Evolutionary conservation across 2,797 vertebrate genomes (phyloP).

Genomic region (Anniella stebbinsi): DNA sequence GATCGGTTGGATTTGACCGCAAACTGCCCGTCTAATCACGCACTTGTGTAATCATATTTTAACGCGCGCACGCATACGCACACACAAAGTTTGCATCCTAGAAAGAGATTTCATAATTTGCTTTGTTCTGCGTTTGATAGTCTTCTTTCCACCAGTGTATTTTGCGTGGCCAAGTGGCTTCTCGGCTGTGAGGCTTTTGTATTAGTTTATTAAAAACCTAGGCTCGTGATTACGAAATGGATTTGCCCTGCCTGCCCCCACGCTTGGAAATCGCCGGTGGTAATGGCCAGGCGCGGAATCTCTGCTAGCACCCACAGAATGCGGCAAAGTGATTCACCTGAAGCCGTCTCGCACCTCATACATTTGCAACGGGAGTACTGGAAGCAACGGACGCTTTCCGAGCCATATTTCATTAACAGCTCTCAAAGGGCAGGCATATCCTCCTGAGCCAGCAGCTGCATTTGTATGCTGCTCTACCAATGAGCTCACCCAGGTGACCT

Average conservation of each 20-base stretch:
- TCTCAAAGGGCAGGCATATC: neutral
- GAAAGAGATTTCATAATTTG: conserved; percentile 3
- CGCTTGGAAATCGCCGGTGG: conserved; percentile 17
- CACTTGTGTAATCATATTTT: neutral
- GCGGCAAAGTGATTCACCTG: conserved; percentile 8
- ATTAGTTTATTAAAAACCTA: neutral
- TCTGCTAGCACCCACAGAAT: neutral
- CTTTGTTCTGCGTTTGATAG: neutral
- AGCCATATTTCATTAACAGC: neutral
- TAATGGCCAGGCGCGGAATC: conserved; percentile 5
- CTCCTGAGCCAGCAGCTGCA: neutral
- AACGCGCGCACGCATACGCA: no score
- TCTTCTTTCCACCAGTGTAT: neutral
- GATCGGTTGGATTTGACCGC: neutral
- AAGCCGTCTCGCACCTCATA: neutral
- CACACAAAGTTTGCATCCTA: neutral
- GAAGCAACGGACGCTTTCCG: neutral
- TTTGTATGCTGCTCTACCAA: neutral
- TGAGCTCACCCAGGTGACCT: conserved; percentile 3
- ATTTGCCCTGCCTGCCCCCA: neutral
- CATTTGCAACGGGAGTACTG: neutral
- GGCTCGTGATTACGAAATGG: neutral
- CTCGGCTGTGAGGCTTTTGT: conserved; percentile 28
- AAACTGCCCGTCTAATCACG: neutral
- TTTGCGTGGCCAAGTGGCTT: neutral